Evolutionary conservation across 2,797 vertebrate genomes (phyloP), one percentile per base, ranked within the genome.

Genomic region (Chanos chanos): DNA sequence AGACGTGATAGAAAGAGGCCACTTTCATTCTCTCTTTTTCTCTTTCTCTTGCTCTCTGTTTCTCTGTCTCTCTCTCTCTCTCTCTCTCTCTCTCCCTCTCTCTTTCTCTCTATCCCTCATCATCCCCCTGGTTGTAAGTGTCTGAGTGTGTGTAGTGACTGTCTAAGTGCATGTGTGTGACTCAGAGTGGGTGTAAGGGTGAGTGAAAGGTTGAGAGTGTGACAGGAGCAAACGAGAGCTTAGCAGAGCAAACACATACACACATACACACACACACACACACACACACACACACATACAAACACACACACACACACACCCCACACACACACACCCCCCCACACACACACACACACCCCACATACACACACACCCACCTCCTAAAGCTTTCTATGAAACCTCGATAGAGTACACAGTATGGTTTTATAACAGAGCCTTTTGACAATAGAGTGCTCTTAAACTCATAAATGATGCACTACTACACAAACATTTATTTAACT

Each of bases 1-100:
- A 19, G 34, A 50, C n/a, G 5, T 25, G n/a, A 18, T 22, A 47
- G 25, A 47, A 7, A 34, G 49, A 21, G 10, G 16, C 59, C 21
- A 22, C 70, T 61, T 49, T 73, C 54, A 60, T 62, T 61, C 64
- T 70, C 51, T 57, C 56, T 65, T 66, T 75, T 68, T 56, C 51
- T 39, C 72, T 80, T 72, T 81, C 70, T 76, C 77, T 77, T 77
- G 72, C 75, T 76, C 77, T 65, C 69, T 72, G 61, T 78, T 72
- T 64, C 78, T 67, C 68, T 81, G 75, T 69, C 52, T 66, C 75
- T 82, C 79, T 62, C 81, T 82, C 78, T 83, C 76, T 67, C 67
- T 80, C 66, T 80, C 75, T 69, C 73, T 81, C 77, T 70, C 66
- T 72, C 78, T 77, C 79, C 66, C 81, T 81, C 43, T 59, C 16